Conservation (phyloP, 1,140 invertebrate species). For the Oedothorax gibbosus region DNA sequence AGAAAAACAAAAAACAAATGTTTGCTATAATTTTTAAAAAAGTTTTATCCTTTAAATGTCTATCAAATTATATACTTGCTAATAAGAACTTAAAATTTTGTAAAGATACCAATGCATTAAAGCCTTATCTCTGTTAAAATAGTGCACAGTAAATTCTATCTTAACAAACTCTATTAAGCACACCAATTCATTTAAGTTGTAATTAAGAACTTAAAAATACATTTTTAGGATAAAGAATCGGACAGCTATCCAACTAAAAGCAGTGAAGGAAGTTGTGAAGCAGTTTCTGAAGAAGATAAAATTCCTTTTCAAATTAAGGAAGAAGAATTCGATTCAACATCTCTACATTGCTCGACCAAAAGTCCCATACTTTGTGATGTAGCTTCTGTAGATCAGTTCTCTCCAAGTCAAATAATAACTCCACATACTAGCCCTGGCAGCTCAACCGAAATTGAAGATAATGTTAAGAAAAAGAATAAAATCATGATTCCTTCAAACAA, state of each 20-base stretch:
- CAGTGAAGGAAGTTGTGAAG: slow-evolving; percentile 3
- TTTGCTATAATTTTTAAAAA: no score
- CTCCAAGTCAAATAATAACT: background rate
- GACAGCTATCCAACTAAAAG: slow-evolving; percentile 18
- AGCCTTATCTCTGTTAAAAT: no score
- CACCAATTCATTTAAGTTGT: no score
- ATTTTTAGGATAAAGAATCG: slow-evolving; percentile 39
- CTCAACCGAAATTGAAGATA: slow-evolving; percentile 20
- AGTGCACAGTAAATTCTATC: no score
- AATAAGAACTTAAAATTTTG: no score
- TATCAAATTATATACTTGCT: no score
- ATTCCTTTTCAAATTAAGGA: slow-evolving; percentile 31
- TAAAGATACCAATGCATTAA: no score
- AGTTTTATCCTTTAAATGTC: no score
- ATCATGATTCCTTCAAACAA: slow-evolving; percentile 23
- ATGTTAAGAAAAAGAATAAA: slow-evolving; percentile 31
- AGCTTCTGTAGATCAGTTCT: background rate
- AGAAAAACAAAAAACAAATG: no score
- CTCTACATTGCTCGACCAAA: background rate
- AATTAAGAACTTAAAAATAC: background rate
- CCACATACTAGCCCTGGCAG: background rate
- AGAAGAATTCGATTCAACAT: slow-evolving; percentile 26
- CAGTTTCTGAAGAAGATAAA: slow-evolving; percentile 1
- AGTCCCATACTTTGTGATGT: background rate
- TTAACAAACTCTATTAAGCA: no score